A percentile compares a stretch with the other conserved stretches of the same genome.
These are phyloP conservation scores for Drosophila insularis DNA, from an alignment of 1,140 invertebrate species.

Conservation along the genomic window DNA sequence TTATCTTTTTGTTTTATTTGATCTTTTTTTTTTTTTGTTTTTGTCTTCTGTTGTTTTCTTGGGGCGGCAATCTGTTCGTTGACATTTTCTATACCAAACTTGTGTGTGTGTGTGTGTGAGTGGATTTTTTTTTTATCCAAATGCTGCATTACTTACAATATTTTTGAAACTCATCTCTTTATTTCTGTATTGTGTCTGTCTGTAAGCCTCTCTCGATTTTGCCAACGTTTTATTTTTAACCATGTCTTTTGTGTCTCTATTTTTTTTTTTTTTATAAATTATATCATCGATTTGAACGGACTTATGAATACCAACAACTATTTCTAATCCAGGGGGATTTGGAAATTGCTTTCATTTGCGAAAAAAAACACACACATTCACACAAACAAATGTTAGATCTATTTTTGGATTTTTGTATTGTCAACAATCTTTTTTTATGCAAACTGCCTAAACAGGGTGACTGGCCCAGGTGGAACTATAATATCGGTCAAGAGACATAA, in stretches of 20 bases:
- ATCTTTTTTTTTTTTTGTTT: constrained; percentile 16
- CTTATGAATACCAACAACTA: neutral
- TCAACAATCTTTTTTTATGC: neutral
- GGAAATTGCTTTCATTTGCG: constrained; percentile 37
- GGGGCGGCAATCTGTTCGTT: constrained; percentile 67
- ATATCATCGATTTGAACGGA: constrained; percentile 26
- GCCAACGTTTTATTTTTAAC: constrained; percentile 26
- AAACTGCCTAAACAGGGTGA: neutral
- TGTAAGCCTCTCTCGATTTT: neutral
- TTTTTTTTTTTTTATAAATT: constrained; percentile 24
- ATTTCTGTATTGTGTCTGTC: neutral
- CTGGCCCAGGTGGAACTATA: neutral
- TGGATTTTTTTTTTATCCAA: constrained; percentile 20
- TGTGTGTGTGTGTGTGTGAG: constrained; percentile 2
- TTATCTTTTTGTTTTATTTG: neutral
- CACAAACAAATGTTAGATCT: constrained; percentile 3
- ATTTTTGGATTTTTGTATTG: constrained; percentile 27
- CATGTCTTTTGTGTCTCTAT: constrained; percentile 32
- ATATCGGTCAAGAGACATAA: neutral
- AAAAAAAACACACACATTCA: too few species aligned
- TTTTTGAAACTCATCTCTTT: neutral
- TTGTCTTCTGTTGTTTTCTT: constrained; percentile 15
- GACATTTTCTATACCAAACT: constrained; percentile 54
- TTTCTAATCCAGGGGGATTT: constrained; percentile 15
- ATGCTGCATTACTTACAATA: constrained; percentile 14